phyloP scores from a whole-genome alignment of 2,888 invertebrate genomes.

The Ornithoptera priamus region DNA sequence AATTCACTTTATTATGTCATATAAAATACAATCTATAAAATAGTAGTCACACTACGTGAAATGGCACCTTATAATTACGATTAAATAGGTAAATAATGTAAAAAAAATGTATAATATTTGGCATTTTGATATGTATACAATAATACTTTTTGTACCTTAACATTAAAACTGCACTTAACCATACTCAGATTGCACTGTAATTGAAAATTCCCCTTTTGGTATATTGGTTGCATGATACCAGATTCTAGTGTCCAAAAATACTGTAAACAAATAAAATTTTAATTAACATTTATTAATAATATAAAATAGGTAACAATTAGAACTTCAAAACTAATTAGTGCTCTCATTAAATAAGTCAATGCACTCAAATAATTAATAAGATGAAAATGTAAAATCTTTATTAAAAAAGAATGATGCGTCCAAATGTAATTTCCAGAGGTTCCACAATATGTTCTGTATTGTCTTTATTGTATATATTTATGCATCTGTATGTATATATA shows the following conservation, averaged over 20 bases:
- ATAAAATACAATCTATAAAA: conserved; percentile 40
- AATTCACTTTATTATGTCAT: conserved; percentile 25
- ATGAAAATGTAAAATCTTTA: no score
- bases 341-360: not conserved
- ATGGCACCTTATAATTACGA: conserved; percentile 60
- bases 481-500: no score
- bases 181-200: conserved; percentile 95
- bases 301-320: not conserved
- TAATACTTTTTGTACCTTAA: conserved; percentile 54
- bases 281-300: not conserved
- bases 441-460: no score
- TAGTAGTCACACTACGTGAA: conserved; percentile 63
- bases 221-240: conserved; percentile 96
- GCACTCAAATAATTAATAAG: no score
- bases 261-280: conserved; percentile 57
- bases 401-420: no score
- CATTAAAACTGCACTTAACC: conserved; percentile 75
- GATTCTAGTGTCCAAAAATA: conserved; percentile 92
- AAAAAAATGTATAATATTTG: conserved; percentile 56
- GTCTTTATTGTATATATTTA: no score
- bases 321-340: not conserved
- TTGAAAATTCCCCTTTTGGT: conserved; percentile 88
- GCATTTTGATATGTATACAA: conserved; percentile 69
- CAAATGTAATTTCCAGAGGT: no score
- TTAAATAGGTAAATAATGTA: conserved; percentile 48